phyloP scores from a whole-genome alignment of 2,113 vertebrate genomes.

The Megaptera novaeangliae region DNA sequence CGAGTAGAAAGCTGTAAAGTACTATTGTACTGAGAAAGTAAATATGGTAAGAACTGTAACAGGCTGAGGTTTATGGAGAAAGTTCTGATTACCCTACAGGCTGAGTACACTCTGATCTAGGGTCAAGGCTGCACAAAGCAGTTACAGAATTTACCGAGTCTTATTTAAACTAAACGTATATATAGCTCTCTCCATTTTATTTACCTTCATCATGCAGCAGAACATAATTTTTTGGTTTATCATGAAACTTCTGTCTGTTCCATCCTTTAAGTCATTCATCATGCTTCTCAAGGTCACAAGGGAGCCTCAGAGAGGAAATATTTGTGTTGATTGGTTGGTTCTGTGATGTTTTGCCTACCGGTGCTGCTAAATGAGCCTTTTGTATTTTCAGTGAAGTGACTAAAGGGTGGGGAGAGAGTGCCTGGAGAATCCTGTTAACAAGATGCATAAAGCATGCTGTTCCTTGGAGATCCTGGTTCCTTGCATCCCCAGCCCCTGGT shows the following conservation, averaged over 20 bases:
- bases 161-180: slow-evolving; percentile 72
- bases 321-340: slow-evolving; percentile 75
- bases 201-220: slow-evolving; percentile 70
- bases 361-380: slow-evolving; percentile 71
- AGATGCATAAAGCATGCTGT: slow-evolving; percentile 33
- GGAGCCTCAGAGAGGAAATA: slow-evolving; percentile 58
- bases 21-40: slow-evolving; percentile 68
- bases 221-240: slow-evolving; percentile 74
- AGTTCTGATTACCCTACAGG: slow-evolving; percentile 79
- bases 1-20: slow-evolving; percentile 76
- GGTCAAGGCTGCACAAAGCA: slow-evolving; percentile 40
- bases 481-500: background rate
- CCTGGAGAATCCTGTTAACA: slow-evolving; percentile 55
- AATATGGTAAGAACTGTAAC: slow-evolving; percentile 69
- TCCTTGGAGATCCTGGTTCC: background rate
- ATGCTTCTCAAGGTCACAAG: slow-evolving; percentile 79
- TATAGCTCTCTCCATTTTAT: slow-evolving; percentile 73
- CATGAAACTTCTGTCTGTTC: slow-evolving; percentile 70
- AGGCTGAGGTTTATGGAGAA: slow-evolving; percentile 76
- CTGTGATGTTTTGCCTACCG: slow-evolving; percentile 53
- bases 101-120: slow-evolving; percentile 59
- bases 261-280: slow-evolving; percentile 72
- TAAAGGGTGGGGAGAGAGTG: background rate
- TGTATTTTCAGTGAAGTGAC: slow-evolving; percentile 55
- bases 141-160: slow-evolving; percentile 71